These are phyloP conservation scores for Catamblyrhynchus diadema DNA, from an alignment of 2,797 vertebrate genomes.

Conservation along the genomic window DNA sequence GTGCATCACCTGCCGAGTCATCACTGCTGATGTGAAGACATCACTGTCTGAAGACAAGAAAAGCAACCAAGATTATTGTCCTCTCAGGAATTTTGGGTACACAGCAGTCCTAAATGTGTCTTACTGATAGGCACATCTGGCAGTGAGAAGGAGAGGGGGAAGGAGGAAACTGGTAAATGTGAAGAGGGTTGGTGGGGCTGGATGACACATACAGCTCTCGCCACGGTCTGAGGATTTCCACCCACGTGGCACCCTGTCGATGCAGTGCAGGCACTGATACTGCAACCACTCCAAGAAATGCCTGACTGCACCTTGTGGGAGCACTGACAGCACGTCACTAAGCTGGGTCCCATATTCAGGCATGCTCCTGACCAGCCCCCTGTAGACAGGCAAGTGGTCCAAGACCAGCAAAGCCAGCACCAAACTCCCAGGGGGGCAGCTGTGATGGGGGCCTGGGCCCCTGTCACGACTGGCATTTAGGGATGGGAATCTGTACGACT, in stretches of 20 bases:
- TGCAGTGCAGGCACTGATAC: neutral
- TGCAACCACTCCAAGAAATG: neutral
- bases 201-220: neutral
- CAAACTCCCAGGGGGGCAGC: accelerated
- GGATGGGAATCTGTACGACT: neutral
- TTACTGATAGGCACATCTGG: neutral
- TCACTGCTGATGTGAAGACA: neutral
- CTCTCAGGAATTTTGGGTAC: neutral
- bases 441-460: neutral
- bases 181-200: neutral
- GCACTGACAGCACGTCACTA: neutral
- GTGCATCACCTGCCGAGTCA: neutral
- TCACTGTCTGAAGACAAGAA: neutral
- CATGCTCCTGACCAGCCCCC: neutral
- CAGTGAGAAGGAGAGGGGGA: neutral
- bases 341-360: neutral
- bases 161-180: neutral
- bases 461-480: neutral
- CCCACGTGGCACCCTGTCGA: accelerated
- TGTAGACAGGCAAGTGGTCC: neutral
- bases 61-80: neutral
- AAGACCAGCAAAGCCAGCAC: neutral
- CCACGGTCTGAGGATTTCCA: neutral
- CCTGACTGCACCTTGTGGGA: neutral
- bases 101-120: neutral